Conservation (phyloP, 2,888 invertebrate species). For the Folsomia candida region DNA sequence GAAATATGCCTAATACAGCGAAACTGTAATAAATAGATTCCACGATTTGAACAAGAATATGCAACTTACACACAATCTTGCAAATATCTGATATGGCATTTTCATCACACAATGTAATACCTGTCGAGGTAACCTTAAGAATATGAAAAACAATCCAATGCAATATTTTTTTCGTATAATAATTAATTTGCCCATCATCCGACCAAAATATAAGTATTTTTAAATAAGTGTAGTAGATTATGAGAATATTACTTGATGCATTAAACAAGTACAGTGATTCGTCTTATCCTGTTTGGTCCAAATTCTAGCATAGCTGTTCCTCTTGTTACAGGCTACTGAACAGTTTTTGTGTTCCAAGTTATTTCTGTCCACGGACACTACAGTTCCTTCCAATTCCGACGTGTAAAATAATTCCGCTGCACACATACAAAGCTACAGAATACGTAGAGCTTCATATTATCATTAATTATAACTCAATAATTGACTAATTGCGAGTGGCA, state of each 20-base stretch:
- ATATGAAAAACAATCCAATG: too few species aligned
- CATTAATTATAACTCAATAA: too few species aligned
- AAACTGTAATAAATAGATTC: too few species aligned
- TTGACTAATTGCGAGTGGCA: too few species aligned
- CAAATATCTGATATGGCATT: conserved; percentile 30
- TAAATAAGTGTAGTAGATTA: not conserved
- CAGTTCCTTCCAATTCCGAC: conserved; percentile 27
- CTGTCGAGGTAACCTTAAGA: conserved; percentile 27
- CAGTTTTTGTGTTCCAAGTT: conserved; percentile 24
- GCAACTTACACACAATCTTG: conserved; percentile 27
- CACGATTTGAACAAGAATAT: too few species aligned
- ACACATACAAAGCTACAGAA: conserved; percentile 31
- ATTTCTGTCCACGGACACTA: conserved; percentile 23
- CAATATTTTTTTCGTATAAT: too few species aligned
- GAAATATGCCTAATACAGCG: too few species aligned
- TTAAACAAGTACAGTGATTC: conserved; percentile 21
- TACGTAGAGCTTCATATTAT: too few species aligned
- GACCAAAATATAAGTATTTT: not conserved
- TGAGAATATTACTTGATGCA: conserved; percentile 23
- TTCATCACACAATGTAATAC: conserved; percentile 33
- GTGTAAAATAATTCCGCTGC: conserved; percentile 29
- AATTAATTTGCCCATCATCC: not conserved
- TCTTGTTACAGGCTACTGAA: conserved; percentile 28
- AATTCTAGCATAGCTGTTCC: conserved; percentile 31
- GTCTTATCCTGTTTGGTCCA: conserved; percentile 23